Evolutionary conservation across 2,113 vertebrate species (phyloP), one percentile per base, ranked within the genome.

Genomic region (Mandrillus leucophaeus): DNA sequence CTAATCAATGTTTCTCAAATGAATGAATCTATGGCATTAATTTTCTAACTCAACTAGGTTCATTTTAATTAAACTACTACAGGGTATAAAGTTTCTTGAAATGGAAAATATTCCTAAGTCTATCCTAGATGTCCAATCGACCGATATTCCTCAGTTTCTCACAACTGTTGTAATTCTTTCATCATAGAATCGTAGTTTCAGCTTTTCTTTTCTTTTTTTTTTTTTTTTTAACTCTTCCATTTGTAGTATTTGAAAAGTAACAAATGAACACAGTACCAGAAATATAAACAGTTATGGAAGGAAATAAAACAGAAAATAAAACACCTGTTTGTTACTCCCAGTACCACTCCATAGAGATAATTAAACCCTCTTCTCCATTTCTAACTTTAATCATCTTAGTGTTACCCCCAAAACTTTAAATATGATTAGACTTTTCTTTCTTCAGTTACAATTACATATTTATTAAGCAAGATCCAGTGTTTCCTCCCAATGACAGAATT

Each of bases 301-400:
- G 4, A 96, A 83, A 43, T 25, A 86, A 86, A 80, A 95, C n/a
- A 25, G 48, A 95, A 93, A 88, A 83, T 25, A 93, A 92, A 89
- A 55, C 2, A 40, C 35, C 79, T 72, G 7, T 73, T 11, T 18
- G 18, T 73, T 61, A 40, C 13, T 84, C 12, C 43, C 18, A 32
- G 27, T 32, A 38, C 20, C 11, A 80, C 4, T 83, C 23, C 32
- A 68, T 40, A 50, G 11, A 45, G 3, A 20, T 30, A 88, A 75
- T 70, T 70, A 70, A 27, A 92, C 17, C 40, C 32, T 85, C 25
- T 59, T 27, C 38, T 80, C 30, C 57, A 35, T 45, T 85, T 79
- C 20, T 81, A 45, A 66, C 10, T 52, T 87, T 6, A 81, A 32
- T 45, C 78, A 90, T 45, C 80, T 57, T 93, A 88, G 18, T 57